Evolutionary conservation across 2,113 vertebrate species (phyloP), one percentile per base, ranked within the genome.

Genomic region (Chelonoidis abingdonii): DNA sequence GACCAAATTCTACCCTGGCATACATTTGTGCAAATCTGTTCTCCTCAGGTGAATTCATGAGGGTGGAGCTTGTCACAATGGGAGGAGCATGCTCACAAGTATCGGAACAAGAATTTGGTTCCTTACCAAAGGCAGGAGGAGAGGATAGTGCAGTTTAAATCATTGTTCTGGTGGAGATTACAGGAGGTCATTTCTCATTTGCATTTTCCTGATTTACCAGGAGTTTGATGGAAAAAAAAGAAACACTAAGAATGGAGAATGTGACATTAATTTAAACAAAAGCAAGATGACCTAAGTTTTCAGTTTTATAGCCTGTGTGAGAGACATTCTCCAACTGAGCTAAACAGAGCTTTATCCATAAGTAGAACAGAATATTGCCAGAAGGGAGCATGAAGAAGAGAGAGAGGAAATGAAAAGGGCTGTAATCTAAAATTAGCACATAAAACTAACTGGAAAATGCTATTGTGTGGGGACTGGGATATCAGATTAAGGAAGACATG

Each of bases 381-480:
- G 86, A 94, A 86, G 83, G 52, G 86, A 65, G 83, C 31, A 8
- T 0, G 54, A 88, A 95, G 82, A 12, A 19, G 80, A n/a, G 11
- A 31, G 29, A 27, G 8, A n/a, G 31, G 52, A 52, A 69, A 52
- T 76, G 47, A 35, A 65, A 27, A 47, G 49, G 27, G 44, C 72
- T 49, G 13, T 24, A 53, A 12, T 2, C 91, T 86, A 50, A 83
- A 91, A 50, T 29, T 47, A 93, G 83, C 90, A 95, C 88, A 78
- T 92, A 93, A 90, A 97, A 93, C 95, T 89, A 41, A 84, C 93
- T 95, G 93, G 88, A 95, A 96, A 95, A 96, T 97, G 92, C 83
- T 94, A 79, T 76, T 84, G 87, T 96, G 95, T 97, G 95, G 95
- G 92, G 92, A 95, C 93, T 80, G 89, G 76, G 62, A 76, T 92